Evolutionary conservation across 2,113 vertebrate genomes (phyloP), one percentile per base, ranked within the genome.

Genomic region (Gallinago paraguaiae): DNA sequence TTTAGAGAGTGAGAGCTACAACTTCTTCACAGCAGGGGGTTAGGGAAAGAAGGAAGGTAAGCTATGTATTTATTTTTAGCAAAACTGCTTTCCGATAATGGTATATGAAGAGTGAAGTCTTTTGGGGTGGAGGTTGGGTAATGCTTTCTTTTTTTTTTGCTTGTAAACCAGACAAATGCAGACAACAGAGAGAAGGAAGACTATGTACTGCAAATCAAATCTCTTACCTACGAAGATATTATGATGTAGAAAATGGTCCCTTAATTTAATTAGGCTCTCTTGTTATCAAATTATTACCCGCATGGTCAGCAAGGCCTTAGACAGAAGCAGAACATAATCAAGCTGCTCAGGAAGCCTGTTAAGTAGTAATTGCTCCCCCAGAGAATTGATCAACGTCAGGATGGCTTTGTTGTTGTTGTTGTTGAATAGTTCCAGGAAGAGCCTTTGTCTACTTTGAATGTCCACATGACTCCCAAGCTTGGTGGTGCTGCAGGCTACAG

Each of bases 181-280:
- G 88, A 86, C 69, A 91, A 94, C 61, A 86, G 75, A 79, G 88
- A 87, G 83, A 91, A 86, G 69, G 88, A 89, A 89, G 81, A 88
- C 54, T 78, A 82, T n/a, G 70, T 93, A 89, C 88, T 92, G 90
- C 86, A 94, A 96, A 97, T 96, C 95, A 95, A 91, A 95, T 94
- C 88, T 96, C 94, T 96, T 90, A 83, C 97, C 96, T 96, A 97
- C 97, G 94, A 96, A 98, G 97, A 98, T 97, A 98, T 98, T 97
- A 97, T 98, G 97, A 97, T 97, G 98, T 98, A 92, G 98, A 98
- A 99, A 99, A 99, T 99, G 98, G 99, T 97, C 96, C 98, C 97
- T 96, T 99, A 99, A 99, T 99, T 98, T 95, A 99, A 99, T 99
- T 98, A 98, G 97, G 95, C 93, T 98, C 97, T 98, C 98, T 97